Evolutionary conservation across 2,113 vertebrate genomes (phyloP).

Genomic region (Osmerus mordax): DNA sequence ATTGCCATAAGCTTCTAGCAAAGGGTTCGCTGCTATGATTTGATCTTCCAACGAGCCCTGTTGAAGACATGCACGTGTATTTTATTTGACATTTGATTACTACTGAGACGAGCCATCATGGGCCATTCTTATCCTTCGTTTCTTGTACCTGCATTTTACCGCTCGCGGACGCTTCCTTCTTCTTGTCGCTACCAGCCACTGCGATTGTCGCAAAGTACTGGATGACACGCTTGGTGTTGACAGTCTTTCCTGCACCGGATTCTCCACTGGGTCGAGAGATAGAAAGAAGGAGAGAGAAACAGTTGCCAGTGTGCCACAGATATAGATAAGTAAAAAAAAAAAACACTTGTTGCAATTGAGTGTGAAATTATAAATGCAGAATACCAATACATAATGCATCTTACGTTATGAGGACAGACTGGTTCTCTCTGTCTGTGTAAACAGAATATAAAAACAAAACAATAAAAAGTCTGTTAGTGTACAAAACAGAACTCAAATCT

Average conservation of each 20-base stretch:
- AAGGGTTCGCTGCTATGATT: constrained; percentile 68
- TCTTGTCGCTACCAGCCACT: constrained; percentile 70
- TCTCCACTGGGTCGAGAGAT: neutral
- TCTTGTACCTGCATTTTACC: constrained; percentile 70
- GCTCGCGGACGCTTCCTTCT: constrained; percentile 59
- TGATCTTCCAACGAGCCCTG: constrained; percentile 70
- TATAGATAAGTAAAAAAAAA: too few relatives aligned
- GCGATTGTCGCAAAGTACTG: constrained; percentile 84
- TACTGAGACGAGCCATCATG: too few relatives aligned
- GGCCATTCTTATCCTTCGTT: too few relatives aligned
- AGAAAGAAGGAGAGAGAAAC: neutral
- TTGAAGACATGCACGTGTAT: neutral
- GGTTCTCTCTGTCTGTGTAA: constrained; percentile 70
- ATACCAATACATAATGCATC: constrained; percentile 34
- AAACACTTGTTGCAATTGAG: neutral
- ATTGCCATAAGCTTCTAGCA: constrained; percentile 68
- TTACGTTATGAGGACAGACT: constrained; percentile 76
- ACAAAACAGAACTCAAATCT: too few relatives aligned
- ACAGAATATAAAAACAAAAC: neutral
- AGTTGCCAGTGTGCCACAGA: too few relatives aligned
- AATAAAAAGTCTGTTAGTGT: too few relatives aligned
- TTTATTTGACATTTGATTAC: neutral
- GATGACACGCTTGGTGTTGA: constrained; percentile 73
- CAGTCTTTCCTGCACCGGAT: constrained; percentile 77
- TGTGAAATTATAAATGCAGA: neutral